Evolutionary conservation across 2,797 vertebrate genomes (phyloP).

Genomic region (Sebastes minor): DNA sequence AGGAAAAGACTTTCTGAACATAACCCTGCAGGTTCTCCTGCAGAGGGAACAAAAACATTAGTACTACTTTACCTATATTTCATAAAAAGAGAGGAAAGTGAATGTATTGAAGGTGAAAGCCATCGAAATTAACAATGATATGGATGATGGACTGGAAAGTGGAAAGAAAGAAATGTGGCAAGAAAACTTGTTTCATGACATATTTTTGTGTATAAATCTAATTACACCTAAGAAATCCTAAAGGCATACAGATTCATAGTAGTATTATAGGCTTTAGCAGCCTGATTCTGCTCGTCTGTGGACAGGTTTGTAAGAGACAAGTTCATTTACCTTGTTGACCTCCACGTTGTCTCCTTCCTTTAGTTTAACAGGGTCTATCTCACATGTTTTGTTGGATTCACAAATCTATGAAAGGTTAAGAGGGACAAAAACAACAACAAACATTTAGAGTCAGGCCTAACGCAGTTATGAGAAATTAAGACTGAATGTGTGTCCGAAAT

Average conservation of each 20-base stretch:
- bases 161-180: no score
- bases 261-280: not conserved
- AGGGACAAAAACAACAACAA: not conserved
- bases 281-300: not conserved
- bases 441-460: not conserved
- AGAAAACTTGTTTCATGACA: not conserved
- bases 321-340: constrained; percentile 89
- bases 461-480: not conserved
- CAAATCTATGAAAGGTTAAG: constrained; percentile 87
- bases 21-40: constrained; percentile 97
- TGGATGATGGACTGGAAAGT: not conserved
- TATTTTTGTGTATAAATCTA: not conserved
- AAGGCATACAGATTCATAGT: not conserved
- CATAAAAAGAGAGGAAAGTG: not conserved
- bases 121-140: not conserved
- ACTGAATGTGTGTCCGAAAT: not conserved
- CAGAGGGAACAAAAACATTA: constrained; percentile 29
- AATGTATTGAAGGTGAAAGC: not conserved
- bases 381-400: constrained; percentile 95
- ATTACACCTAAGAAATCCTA: not conserved
- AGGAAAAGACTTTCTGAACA: constrained; percentile 95
- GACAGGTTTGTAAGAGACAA: not conserved
- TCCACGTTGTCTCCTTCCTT: constrained; percentile 96
- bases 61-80: not conserved
- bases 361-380: constrained; percentile 95